Conservation (phyloP, 2,888 invertebrate genomes). For the Apeira syringaria region DNA sequence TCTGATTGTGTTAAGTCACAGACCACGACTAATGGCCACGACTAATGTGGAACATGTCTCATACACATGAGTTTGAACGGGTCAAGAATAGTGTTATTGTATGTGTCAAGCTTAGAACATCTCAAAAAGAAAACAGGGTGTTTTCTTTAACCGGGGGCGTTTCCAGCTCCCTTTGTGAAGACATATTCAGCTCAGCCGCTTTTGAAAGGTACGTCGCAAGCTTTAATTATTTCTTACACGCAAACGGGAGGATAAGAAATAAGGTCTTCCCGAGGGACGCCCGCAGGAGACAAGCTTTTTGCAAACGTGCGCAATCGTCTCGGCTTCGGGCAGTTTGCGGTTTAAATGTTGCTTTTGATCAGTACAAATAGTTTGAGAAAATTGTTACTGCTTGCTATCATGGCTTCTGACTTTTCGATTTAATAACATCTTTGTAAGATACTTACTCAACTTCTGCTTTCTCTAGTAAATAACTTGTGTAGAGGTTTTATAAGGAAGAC, state of each 20-base stretch:
- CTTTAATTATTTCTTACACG: slow-evolving; percentile 70
- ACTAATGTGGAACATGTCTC: too few relatives aligned
- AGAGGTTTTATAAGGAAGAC: too few relatives aligned
- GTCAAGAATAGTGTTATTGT: too few relatives aligned
- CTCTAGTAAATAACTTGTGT: too few relatives aligned
- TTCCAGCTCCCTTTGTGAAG: slow-evolving; percentile 60
- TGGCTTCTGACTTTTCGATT: too few relatives aligned
- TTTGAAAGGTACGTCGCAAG: slow-evolving; percentile 61
- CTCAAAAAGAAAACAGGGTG: slow-evolving; percentile 23
- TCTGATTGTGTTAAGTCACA: too few relatives aligned
- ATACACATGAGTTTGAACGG: not conserved
- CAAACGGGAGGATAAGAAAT: slow-evolving; percentile 47
- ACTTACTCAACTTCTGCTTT: too few relatives aligned
- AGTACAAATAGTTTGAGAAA: not conserved
- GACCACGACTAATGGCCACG: too few relatives aligned
- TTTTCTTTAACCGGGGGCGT: slow-evolving; percentile 61
- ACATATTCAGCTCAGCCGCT: slow-evolving; percentile 50
- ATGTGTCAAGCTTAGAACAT: slow-evolving; percentile 9
- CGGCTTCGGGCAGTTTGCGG: slow-evolving; percentile 26
- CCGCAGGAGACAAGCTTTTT: slow-evolving; percentile 43
- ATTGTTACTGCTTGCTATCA: too few relatives aligned
- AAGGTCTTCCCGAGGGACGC: slow-evolving; percentile 42
- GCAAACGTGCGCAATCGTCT: slow-evolving; percentile 46
- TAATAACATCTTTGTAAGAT: too few relatives aligned
- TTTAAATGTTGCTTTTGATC: slow-evolving; percentile 31